Conservation (phyloP, 2,113 vertebrate genomes). For the Brachyhypopomus occidentalis region DNA sequence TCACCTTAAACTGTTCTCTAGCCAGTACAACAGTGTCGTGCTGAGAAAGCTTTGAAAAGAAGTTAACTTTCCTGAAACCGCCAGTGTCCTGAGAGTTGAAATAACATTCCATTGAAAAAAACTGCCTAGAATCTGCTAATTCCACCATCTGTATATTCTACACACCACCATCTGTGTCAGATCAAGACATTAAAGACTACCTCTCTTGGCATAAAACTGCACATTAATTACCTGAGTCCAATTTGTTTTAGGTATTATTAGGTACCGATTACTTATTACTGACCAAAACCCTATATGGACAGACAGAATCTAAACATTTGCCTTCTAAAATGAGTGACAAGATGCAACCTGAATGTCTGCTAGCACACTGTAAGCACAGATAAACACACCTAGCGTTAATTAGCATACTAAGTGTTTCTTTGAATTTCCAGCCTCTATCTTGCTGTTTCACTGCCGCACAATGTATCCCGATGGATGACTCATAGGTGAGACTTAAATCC, state of each 20-base stretch:
- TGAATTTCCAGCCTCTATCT: neutral
- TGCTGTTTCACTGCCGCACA: neutral
- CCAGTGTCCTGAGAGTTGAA: conserved; percentile 24
- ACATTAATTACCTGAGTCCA: conserved; percentile 38
- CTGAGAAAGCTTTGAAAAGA: neutral
- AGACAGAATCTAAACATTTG: neutral
- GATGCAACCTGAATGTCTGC: neutral
- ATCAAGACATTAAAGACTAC: conserved; percentile 30
- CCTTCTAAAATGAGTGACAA: neutral
- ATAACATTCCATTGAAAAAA: conserved; percentile 34
- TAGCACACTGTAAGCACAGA: neutral
- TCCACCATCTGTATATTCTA: conserved; percentile 52
- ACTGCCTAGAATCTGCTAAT: conserved; percentile 41
- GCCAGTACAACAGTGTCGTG: neutral
- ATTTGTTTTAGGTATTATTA: conserved; percentile 53
- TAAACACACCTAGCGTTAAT: neutral
- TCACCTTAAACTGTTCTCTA: conserved; percentile 15
- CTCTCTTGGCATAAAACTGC: conserved; percentile 30
- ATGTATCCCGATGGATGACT: neutral
- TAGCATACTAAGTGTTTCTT: neutral
- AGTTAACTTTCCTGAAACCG: conserved; percentile 35
- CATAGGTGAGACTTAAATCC: neutral
- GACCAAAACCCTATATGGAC: conserved; percentile 4
- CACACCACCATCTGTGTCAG: conserved; percentile 38
- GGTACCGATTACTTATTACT: conserved; percentile 37